Base-by-base conservation (phyloP, 2,113 vertebrate genomes). In the Festucalex cinctus region DNA sequence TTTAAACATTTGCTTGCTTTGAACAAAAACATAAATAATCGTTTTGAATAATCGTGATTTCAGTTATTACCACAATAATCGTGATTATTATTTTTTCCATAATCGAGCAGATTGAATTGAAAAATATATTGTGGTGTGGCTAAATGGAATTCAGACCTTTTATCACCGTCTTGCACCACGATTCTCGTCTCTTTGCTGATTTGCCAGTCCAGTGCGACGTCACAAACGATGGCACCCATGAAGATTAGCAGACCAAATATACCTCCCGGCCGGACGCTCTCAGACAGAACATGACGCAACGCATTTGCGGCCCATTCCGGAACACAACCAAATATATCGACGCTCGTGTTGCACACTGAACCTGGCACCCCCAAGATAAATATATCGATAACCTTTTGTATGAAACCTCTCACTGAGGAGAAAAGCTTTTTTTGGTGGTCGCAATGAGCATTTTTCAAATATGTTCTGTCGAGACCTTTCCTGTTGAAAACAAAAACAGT, bases 181-280 rank as follows among this genome's bases (percentile, higher is more conserved):
- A n/a, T 54, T 44, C 49, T 22, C 14, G 9, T 73, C 32, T 3
- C n/a, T 35, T n/a, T 61, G 56, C 54, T 16, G 17, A 26, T 68
- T 35, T 62, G 48, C 54, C 14, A 54, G 44, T 35, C 20, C 44
- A 36, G 48, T 22, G 48, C 20, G 2, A 20, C 2, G n/a, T 51
- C 70, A 64, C 32, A 36, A 41, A 68, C 9, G 57, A 48, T 22
- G 14, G 44, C 28, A 62, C 83, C 65, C 51, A 35, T 0, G 6
- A 73, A 73, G 79, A 75, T 77, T 73, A 79, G 58, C 36, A 3
- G 65, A 64, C 75, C 69, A 79, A 78, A 82, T 76, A 78, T 79
- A 83, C 70, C 36, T 61, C 20, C 9, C 2, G 28, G 28, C 9
- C 2, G 28, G 28, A 5, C 53, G 3, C 53, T 32, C 26, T 53